Conservation (phyloP, 2,113 vertebrate genomes). For the Bufo bufo region DNA sequence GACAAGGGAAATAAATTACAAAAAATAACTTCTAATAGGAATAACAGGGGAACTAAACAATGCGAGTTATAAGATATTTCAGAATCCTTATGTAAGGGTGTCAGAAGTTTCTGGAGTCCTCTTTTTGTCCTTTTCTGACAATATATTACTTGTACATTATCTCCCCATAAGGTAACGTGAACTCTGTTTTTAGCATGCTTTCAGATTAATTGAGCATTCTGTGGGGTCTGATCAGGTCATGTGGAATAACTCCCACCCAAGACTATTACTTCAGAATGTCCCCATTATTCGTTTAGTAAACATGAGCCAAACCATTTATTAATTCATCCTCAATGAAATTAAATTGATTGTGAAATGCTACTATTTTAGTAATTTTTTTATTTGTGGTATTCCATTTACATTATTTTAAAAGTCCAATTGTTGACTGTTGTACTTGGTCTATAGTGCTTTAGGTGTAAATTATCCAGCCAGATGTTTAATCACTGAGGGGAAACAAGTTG, state of each 20-base stretch:
- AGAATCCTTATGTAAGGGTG: too few species aligned
- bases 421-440: slow-evolving; percentile 64
- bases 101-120: too few species aligned
- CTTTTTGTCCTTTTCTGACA: too few species aligned
- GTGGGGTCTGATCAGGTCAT: neutral
- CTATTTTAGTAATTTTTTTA: slow-evolving; percentile 23
- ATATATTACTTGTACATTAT: too few species aligned
- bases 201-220: neutral
- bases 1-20: too few species aligned
- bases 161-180: too few species aligned
- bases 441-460: slow-evolving; percentile 69
- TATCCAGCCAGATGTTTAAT: slow-evolving; percentile 69
- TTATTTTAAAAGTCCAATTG: slow-evolving; percentile 62
- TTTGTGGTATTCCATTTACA: slow-evolving; percentile 60
- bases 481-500: slow-evolving; percentile 65
- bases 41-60: too few species aligned
- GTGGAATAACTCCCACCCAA: neutral
- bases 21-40: too few species aligned
- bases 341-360: slow-evolving; percentile 33
- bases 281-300: slow-evolving; percentile 15
- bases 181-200: too few species aligned
- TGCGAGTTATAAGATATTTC: too few species aligned
- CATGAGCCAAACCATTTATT: slow-evolving; percentile 17
- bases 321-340: slow-evolving; percentile 20
- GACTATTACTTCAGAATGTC: neutral